Evolutionary conservation across 2,113 vertebrate species (phyloP).

Genomic region (Notothenia rossii): DNA sequence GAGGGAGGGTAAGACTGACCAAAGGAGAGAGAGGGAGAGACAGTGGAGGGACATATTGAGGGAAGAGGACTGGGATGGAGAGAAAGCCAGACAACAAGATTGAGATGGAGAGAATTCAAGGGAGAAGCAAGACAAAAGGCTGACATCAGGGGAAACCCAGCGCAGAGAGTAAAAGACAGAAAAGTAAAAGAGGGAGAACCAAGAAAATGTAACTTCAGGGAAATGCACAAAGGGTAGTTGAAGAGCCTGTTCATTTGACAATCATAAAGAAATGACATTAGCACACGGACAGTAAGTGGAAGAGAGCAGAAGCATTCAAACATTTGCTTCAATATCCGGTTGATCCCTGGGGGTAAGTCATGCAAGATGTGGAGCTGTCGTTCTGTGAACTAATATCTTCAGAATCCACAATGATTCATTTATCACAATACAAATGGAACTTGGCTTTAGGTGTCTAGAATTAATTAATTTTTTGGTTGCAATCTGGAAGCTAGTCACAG

Average conservation of each 20-base stretch:
- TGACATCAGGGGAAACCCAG: conserved; percentile 34
- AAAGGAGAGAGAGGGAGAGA: conserved; percentile 2
- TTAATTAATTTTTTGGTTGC: conserved; percentile 66
- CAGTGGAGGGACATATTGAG: conserved; percentile 34
- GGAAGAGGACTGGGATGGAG: conserved; percentile 20
- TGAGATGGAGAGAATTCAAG: conserved; percentile 43
- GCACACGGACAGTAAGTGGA: conserved; percentile 42
- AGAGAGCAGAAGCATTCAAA: conserved; percentile 51
- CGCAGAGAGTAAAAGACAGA: conserved; percentile 2
- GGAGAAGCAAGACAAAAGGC: conserved; percentile 27
- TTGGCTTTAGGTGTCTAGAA: conserved; percentile 70
- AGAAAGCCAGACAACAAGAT: conserved; percentile 52
- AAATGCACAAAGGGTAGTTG: conserved; percentile 31
- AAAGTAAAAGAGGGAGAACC: conserved; percentile 14
- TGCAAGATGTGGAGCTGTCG: conserved; percentile 63
- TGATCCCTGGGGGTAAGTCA: conserved; percentile 72
- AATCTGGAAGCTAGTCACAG: conserved; percentile 63
- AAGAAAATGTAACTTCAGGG: conserved; percentile 32
- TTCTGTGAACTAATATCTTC: conserved; percentile 69
- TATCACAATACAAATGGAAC: conserved; percentile 67
- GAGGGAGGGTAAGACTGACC: conserved; percentile 4
- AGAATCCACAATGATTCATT: conserved; percentile 74
- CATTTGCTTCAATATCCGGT: conserved; percentile 72
- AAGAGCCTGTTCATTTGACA: conserved; percentile 30
- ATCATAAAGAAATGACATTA: conserved; percentile 62